Base-by-base conservation (phyloP, 1,140 invertebrate genomes). In the Drosophila sp. region DNA sequence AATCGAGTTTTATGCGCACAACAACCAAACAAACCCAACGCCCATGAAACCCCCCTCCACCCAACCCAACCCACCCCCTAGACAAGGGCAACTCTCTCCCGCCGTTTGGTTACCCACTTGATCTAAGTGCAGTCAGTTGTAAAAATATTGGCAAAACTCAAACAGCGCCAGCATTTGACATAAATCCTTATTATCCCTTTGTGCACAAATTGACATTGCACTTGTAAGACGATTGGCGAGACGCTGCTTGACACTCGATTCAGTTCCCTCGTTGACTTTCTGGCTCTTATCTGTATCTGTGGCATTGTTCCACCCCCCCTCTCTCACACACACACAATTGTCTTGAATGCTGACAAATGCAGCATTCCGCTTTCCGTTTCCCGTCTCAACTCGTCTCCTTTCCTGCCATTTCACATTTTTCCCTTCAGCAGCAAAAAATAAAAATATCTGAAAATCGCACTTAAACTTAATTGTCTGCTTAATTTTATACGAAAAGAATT, bases 131-230 rank as follows among this genome's bases (percentile, higher is more conserved):
- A 82, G 79, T 82, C 79, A 82, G 74, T 66, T 82, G 79, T 79
- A 69, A 82, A 82, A 82, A 82, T 82, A 82, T 82, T 82, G 79
- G 79, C 79, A 79, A 82, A 82, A 82, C 70, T 78, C 79, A 83
- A 84, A 82, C 75, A 82, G 66, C 79, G 60, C 79, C 62, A 83
- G 80, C 76, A 76, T 83, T 84, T 84, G 80, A 85, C 80, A 84
- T 79, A 84, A 84, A 84, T 84, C 80, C 80, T 84, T 84, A 84
- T 84, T 84, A 84, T 84, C 80, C 80, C 68, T 76, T 79, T 84
- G 76, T 79, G 81, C 77, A 84, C 81, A 84, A 84, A 84, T 84
- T 84, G 81, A 84, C 81, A 84, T 77, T 84, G 80, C 81, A 84
- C 81, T 84, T 84, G 81, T 84, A 84, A 84, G 76, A 67, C 76